Evolutionary conservation across 2,113 vertebrate species (phyloP), one percentile per base, ranked within the genome.

Genomic region (Chloropsis cyanopogon): DNA sequence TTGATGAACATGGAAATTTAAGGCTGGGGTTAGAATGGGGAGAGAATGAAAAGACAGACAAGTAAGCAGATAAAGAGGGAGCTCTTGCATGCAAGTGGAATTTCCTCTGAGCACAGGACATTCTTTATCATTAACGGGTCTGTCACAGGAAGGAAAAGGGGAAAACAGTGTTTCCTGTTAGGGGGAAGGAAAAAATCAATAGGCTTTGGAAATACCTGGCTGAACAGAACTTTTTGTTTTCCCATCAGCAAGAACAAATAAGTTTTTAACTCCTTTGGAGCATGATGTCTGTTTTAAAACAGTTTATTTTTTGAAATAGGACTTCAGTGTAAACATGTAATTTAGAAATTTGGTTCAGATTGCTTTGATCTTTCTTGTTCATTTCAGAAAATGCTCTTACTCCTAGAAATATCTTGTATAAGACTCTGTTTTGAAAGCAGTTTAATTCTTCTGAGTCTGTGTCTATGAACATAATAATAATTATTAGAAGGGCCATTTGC

Each of bases 101-200:
- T 97, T 98, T 97, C 95, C 95, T 98, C 90, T 94, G 56, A 97
- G 91, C 91, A 95, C 97, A 98, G 97, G 96, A 97, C 97, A 96
- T 96, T 97, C 95, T 97, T 95, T 97, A 96, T 97, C 96, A 93
- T 96, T 97, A 94, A 95, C 94, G 96, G 92, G 77, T 92, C 96
- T 95, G 94, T 95, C 96, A 96, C 94, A 97, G 97, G 96, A 98
- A 98, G 95, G 96, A 96, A 97, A 97, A 97, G 95, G 96, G 97
- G 95, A 97, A 97, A 97, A 93, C 63, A 82, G 95, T 56, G 73
- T 89, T 97, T 97, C 97, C 97, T 98, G 97, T 94, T 95, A 92
- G 86, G 41, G 61, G 90, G 76, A 95, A 90, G 78, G 94, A 92
- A 61, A 54, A 65, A 90, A 88, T 82, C 80, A 96, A 72, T 93